Evolutionary conservation across 2,797 vertebrate genomes (phyloP).

Genomic region (Characodon lateralis): DNA sequence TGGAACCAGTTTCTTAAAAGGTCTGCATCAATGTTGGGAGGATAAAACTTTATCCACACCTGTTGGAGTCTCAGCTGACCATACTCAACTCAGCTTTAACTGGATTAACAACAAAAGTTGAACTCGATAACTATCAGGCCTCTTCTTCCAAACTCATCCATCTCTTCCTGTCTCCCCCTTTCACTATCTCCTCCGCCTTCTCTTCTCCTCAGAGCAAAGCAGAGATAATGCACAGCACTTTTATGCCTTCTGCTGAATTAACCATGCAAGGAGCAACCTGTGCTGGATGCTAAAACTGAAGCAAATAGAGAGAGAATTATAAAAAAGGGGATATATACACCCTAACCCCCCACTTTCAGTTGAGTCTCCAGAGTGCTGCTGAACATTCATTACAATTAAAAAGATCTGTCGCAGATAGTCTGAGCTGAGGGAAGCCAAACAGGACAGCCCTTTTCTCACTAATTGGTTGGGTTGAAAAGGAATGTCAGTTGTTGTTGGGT

Average conservation of each 20-base stretch:
- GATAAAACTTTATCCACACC: slow-evolving; percentile 54
- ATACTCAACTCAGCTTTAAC: slow-evolving; percentile 57
- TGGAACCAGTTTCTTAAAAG: slow-evolving; percentile 49
- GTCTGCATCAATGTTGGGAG: slow-evolving; percentile 31
- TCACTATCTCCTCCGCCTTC: slow-evolving; percentile 12
- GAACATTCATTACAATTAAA: slow-evolving; percentile 62
- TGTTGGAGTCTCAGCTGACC: slow-evolving; percentile 53
- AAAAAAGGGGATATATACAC: slow-evolving; percentile 39
- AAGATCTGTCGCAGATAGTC: slow-evolving; percentile 51
- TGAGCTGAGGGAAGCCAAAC: slow-evolving; percentile 18
- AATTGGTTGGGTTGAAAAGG: slow-evolving; percentile 62
- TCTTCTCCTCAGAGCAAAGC: slow-evolving; percentile 40
- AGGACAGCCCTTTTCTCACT: slow-evolving; percentile 35
- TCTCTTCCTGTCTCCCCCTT: slow-evolving; percentile 1
- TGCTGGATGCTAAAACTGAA: slow-evolving; percentile 45
- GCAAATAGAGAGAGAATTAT: slow-evolving; percentile 29
- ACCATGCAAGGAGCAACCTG: slow-evolving; percentile 72
- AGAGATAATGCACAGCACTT: slow-evolving; percentile 69
- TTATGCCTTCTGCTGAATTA: slow-evolving; percentile 77
- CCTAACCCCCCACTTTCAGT: slow-evolving; percentile 25
- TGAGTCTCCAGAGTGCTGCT: slow-evolving; percentile 41
- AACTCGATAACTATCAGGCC: slow-evolving; percentile 67
- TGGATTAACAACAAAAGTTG: slow-evolving; percentile 71
- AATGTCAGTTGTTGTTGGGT: slow-evolving; percentile 42
- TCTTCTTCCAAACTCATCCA: slow-evolving; percentile 34